These are phyloP conservation scores for Isotomurus palustris DNA, from an alignment of 2,888 invertebrate genomes.

Conservation along the genomic window DNA sequence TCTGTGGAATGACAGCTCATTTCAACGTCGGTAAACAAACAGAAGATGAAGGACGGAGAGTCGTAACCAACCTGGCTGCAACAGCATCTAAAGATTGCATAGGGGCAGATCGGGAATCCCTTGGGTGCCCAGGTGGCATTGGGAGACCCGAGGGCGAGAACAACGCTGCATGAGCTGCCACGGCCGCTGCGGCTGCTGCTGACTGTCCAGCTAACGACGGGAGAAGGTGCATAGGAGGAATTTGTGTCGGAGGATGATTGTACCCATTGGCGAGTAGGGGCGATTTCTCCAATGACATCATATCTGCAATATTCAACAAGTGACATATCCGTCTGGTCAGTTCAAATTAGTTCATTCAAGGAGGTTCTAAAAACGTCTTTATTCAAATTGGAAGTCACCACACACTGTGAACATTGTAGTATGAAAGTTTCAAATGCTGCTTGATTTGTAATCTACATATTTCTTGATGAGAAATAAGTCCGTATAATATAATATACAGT, in stretches of 20 bases:
- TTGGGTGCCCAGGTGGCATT: slow-evolving; percentile 62
- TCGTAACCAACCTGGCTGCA: slow-evolving; percentile 63
- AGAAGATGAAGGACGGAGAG: not conserved
- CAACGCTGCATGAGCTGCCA: slow-evolving; percentile 65
- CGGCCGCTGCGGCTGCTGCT: slow-evolving; percentile 49
- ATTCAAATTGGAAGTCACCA: not conserved
- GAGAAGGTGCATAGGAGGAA: slow-evolving; percentile 93
- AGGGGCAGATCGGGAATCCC: slow-evolving; percentile 73
- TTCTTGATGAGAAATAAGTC: too few species aligned
- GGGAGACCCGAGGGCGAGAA: slow-evolving; percentile 83
- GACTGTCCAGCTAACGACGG: slow-evolving; percentile 59
- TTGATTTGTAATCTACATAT: too few species aligned
- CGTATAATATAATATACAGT: too few species aligned
- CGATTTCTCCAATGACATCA: slow-evolving; percentile 75
- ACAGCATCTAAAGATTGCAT: slow-evolving; percentile 66
- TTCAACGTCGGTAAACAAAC: too few species aligned
- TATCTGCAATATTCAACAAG: slow-evolving; percentile 45
- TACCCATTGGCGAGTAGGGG: slow-evolving; percentile 88
- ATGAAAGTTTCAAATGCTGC: too few species aligned
- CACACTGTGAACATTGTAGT: too few species aligned
- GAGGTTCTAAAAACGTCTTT: not conserved
- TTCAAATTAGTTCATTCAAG: too few species aligned
- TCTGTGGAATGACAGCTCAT: not conserved
- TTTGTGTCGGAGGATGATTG: slow-evolving; percentile 85
- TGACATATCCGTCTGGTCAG: too few species aligned